Percentiles rank a stretch among this genome's conserved stretches.
phyloP scores from a whole-genome alignment of 1,140 invertebrate species.

The Drosophila punjabiensis region DNA sequence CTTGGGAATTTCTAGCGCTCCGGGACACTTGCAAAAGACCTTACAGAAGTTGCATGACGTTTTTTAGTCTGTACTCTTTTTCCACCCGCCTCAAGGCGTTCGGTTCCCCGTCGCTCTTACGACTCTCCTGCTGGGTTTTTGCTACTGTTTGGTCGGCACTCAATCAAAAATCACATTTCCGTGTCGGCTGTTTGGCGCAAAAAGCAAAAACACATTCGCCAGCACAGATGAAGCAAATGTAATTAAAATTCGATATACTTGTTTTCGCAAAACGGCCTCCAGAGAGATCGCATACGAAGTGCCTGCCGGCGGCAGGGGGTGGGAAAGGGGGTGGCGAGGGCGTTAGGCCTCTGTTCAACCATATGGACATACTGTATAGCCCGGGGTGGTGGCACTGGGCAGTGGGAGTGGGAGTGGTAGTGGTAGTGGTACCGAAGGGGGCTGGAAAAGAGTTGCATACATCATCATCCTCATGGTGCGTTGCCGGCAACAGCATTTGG shows the following conservation, averaged over 20 bases:
- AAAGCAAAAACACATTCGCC: conserved; percentile 54
- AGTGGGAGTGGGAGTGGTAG: background rate
- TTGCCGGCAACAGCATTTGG: conserved; percentile 69
- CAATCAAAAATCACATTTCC: conserved; percentile 82
- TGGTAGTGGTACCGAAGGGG: background rate
- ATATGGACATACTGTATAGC: conserved; percentile 19
- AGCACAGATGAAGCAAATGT: conserved; percentile 75
- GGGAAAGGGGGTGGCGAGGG: background rate
- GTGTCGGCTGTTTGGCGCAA: conserved; percentile 60
- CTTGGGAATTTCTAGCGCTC: background rate
- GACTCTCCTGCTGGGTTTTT: background rate
- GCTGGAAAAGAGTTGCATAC: conserved; percentile 50
- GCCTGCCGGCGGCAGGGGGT: background rate
- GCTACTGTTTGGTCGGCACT: conserved; percentile 55
- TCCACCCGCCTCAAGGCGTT: conserved; percentile 14
- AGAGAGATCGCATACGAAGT: conserved; percentile 41
- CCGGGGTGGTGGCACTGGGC: conserved; percentile 8
- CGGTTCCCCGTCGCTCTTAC: background rate
- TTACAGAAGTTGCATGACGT: too few species aligned
- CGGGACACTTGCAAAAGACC: background rate
- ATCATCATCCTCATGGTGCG: conserved; percentile 56
- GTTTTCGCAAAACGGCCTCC: conserved; percentile 74
- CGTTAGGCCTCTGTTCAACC: conserved; percentile 34
- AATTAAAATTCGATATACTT: conserved; percentile 85
- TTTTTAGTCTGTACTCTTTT: background rate